These are phyloP conservation scores for Subanguina moxae DNA, from an alignment of 1,140 invertebrate genomes.

Conservation along the genomic window DNA sequence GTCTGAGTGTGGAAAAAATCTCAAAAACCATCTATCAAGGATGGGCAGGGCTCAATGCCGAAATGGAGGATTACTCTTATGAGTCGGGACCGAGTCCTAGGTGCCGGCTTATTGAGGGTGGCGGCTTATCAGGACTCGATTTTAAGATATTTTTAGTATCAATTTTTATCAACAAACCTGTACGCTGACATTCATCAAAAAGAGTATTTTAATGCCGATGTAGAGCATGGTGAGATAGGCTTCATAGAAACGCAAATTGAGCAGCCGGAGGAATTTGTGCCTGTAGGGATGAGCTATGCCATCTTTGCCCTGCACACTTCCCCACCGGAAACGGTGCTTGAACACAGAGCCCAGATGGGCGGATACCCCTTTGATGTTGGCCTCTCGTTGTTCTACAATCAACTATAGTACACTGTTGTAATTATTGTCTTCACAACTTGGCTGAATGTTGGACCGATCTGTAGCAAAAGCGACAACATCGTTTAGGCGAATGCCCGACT, in stretches of 20 bases:
- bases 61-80: no score
- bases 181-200: conserved; percentile 50
- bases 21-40: no score
- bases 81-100: no score
- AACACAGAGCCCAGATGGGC: conserved; percentile 56
- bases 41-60: no score
- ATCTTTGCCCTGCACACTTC: not conserved
- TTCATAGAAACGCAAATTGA: conserved; percentile 57
- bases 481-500: conserved; percentile 52
- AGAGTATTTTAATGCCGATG: conserved; percentile 53
- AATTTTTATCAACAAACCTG: no score
- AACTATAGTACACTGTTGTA: not conserved
- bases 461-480: conserved; percentile 56
- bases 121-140: no score
- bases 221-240: conserved; percentile 57
- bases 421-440: conserved; percentile 14
- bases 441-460: conserved; percentile 56
- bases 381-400: conserved; percentile 31
- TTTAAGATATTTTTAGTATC: no score
- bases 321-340: conserved; percentile 51
- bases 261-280: conserved; percentile 43
- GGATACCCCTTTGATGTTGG: conserved; percentile 49
- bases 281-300: conserved; percentile 45
- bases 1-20: no score
- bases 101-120: no score